phyloP scores from a whole-genome alignment of 2,888 invertebrate species.

The Empis livida region DNA sequence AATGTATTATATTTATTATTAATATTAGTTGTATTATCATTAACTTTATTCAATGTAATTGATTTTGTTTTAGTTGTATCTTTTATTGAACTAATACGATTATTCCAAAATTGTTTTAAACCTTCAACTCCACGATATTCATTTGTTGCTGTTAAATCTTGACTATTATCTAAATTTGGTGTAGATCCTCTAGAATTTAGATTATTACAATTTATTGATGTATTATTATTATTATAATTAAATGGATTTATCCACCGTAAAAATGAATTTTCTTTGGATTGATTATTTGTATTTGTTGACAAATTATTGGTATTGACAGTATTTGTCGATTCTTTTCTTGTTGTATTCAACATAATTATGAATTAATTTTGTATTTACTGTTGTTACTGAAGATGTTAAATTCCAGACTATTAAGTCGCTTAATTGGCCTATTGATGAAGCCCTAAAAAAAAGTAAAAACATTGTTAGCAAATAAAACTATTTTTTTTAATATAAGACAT shows the following conservation, averaged over 20 bases:
- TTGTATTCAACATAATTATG: conserved; percentile 2
- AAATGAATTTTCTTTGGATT: conserved; percentile 4
- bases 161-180: neutral
- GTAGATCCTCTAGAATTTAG: neutral
- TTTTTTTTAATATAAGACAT: too few species aligned
- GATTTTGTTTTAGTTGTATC: conserved; percentile 27
- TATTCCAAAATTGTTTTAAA: conserved; percentile 32
- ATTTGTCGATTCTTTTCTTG: neutral
- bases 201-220: neutral
- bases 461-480: too few species aligned
- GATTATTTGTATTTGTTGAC: too few species aligned
- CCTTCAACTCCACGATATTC: conserved; percentile 33
- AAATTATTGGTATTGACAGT: neutral
- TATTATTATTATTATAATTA: neutral
- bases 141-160: conserved; percentile 3
- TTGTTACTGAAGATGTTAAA: neutral
- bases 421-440: too few species aligned
- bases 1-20: neutral
- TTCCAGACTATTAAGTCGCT: too few species aligned
- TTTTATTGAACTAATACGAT: conserved; percentile 25
- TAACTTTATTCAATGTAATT: conserved; percentile 23
- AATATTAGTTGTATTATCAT: conserved; percentile 14
- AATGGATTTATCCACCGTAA: conserved; percentile 6
- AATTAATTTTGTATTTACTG: neutral
- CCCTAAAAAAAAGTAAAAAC: too few species aligned